These are phyloP conservation scores for Tamandua tetradactyla DNA, from an alignment of 2,797 vertebrate species.

Conservation along the genomic window DNA sequence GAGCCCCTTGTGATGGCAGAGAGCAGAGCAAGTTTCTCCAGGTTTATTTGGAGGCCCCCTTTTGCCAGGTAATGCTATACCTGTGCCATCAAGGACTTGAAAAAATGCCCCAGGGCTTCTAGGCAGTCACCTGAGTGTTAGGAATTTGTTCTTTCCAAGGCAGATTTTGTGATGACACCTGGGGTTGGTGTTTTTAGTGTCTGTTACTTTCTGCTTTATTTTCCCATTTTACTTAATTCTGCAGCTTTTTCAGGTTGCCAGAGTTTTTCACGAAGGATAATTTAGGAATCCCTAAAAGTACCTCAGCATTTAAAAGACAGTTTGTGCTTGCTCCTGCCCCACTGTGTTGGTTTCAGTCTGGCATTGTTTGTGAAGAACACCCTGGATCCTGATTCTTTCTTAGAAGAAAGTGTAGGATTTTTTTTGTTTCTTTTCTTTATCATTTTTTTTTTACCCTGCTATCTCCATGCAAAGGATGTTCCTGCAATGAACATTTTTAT, in stretches of 20 bases:
- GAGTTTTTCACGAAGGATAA: background rate
- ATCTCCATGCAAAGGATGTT: background rate
- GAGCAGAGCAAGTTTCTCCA: too few species aligned
- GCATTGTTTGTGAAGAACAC: background rate
- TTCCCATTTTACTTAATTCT: background rate
- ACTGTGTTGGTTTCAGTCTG: background rate
- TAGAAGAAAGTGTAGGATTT: background rate
- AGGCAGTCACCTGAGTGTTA: background rate
- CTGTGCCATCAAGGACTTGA: background rate
- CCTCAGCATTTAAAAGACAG: background rate
- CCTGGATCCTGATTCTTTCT: background rate
- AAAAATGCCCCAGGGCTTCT: background rate
- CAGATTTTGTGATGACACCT: background rate
- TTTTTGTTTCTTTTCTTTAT: background rate
- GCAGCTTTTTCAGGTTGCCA: background rate
- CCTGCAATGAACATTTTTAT: background rate
- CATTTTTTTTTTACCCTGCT: background rate
- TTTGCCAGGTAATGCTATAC: background rate
- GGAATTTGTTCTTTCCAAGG: background rate
- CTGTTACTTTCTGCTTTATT: background rate
- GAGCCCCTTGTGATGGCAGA: background rate
- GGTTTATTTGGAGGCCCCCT: fast-evolving
- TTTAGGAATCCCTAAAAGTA: background rate
- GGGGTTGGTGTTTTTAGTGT: conserved; percentile 9
- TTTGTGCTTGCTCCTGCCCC: background rate